A percentile compares a stretch with the other conserved stretches of the same genome.
phyloP scores from a whole-genome alignment of 1,140 invertebrate species.

The Listronotus bonariensis region DNA sequence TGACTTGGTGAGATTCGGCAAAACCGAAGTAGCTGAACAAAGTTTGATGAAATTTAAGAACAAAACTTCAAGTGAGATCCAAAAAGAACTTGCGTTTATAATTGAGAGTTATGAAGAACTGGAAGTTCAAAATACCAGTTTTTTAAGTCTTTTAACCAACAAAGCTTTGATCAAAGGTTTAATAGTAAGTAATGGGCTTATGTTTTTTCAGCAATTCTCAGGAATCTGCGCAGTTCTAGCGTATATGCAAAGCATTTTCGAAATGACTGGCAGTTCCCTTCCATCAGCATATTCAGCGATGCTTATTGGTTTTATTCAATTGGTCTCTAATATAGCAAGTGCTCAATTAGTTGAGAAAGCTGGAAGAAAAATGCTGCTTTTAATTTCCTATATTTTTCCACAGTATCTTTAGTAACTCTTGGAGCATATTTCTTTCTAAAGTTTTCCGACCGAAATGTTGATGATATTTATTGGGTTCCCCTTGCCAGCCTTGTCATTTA shows the following conservation, averaged over 20 bases:
- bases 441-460: slow-evolving; percentile 16
- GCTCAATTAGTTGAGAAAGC: slow-evolving; percentile 48
- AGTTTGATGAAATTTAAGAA: slow-evolving; percentile 39
- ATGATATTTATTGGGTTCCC: slow-evolving; percentile 44
- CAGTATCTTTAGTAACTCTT: slow-evolving; percentile 21
- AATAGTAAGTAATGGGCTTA: slow-evolving; percentile 69
- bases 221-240: slow-evolving; percentile 84
- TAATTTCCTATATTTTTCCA: slow-evolving; percentile 30
- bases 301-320: slow-evolving; percentile 31
- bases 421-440: slow-evolving; percentile 38
- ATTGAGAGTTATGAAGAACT: slow-evolving; percentile 55
- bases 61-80: slow-evolving; percentile 53
- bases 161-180: slow-evolving; percentile 65
- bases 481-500: slow-evolving; percentile 43
- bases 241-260: slow-evolving; percentile 75
- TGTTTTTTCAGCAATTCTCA: slow-evolving; percentile 74
- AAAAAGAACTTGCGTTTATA: slow-evolving; percentile 62
- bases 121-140: slow-evolving; percentile 18
- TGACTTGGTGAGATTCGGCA: slow-evolving; percentile 33
- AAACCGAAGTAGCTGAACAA: slow-evolving; percentile 22
- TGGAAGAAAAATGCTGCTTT: slow-evolving; percentile 48
- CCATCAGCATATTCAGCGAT: slow-evolving; percentile 45
- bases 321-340: slow-evolving; percentile 20
- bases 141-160: slow-evolving; percentile 61
- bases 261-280: slow-evolving; percentile 62